Evolutionary conservation across 2,797 vertebrate species (phyloP), one percentile per base, ranked within the genome.

Genomic region (Alauda arvensis): DNA sequence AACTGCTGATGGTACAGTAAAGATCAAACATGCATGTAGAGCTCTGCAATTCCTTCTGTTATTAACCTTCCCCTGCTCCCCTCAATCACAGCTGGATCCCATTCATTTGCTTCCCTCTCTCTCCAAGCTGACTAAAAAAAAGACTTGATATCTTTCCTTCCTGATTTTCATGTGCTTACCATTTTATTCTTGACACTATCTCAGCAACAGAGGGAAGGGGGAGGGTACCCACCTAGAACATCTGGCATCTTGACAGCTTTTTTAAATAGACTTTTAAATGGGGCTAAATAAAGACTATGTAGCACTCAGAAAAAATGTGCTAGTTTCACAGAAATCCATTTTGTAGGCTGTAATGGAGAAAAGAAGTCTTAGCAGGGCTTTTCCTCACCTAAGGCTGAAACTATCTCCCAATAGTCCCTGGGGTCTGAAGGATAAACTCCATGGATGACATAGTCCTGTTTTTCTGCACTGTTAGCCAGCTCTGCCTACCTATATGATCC

Each of bases 191-290:
- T 93, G 69, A 86, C 63, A 82, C 71, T 80, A 81, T 83, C 81
- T 62, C 72, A 89, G 75, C 83, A 89, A 51, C 1, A 0, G 70
- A 89, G 83, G 65, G 53, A 90, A 88, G 77, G 80, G 91, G 92
- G 89, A 94, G 89, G 80, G 65, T 62, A 85, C 33, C 83, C 74
- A 86, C 85, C 89, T 93, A 90, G 51, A 94, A 93, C 94, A 95
- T 92, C 93, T 95, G 93, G 93, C 92, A 93, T 93, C 81, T 85
- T 93, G 85, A 87, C 71, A 90, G 76, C 28, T 82, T 83, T 94
- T 92, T 91, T 9, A 83, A 92, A 90, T 81, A 91, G 80, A 78
- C 46, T 85, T 94, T 74, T 83, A 84, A 94, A 93, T 91, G 46
- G 40, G 43, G 68, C 91, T 94, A 95, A 93, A 91, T 91, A 95